A percentile compares a stretch with the other conserved stretches of the same genome.
Conservation (phyloP, 2,888 invertebrate species). For the Meiosimyza platycephala region DNA sequence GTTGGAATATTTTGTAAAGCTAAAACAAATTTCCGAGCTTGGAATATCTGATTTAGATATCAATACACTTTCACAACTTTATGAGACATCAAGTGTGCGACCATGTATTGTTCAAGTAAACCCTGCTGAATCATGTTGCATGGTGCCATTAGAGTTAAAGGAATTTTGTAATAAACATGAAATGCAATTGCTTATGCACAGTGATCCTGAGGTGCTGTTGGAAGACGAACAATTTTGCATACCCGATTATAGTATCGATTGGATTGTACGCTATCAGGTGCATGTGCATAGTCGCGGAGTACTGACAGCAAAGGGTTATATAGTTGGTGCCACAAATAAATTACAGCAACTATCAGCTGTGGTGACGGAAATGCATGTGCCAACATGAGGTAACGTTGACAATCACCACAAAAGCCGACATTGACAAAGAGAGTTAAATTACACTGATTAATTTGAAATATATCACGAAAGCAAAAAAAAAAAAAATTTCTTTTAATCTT, state of each 20-base stretch:
- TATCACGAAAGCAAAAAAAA: no score
- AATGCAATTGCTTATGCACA: conserved; percentile 94
- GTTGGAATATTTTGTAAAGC: conserved; percentile 77
- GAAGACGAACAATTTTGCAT: conserved; percentile 72
- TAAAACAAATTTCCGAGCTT: conserved; percentile 76
- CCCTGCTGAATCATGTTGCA: conserved; percentile 90
- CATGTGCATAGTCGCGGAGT: conserved; percentile 93
- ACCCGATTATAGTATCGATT: conserved; percentile 72
- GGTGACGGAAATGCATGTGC: no score
- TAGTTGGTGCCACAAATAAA: conserved; percentile 68
- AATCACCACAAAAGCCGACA: no score
- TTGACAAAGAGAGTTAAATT: no score
- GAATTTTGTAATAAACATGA: conserved; percentile 91
- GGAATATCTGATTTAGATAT: conserved; percentile 94
- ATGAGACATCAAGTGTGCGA: conserved; percentile 81
- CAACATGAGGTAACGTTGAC: no score
- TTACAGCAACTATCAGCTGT: no score
- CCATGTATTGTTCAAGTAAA: conserved; percentile 94
- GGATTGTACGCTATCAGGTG: conserved; percentile 88
- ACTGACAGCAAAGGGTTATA: conserved; percentile 89
- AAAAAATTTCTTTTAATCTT: no score
- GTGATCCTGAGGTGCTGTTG: conserved; percentile 79
- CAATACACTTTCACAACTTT: conserved; percentile 78
- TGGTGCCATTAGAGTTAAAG: conserved; percentile 90
- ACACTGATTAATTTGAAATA: no score